Base-by-base conservation (phyloP, 2,113 vertebrate species). In the Zosterops lateralis region DNA sequence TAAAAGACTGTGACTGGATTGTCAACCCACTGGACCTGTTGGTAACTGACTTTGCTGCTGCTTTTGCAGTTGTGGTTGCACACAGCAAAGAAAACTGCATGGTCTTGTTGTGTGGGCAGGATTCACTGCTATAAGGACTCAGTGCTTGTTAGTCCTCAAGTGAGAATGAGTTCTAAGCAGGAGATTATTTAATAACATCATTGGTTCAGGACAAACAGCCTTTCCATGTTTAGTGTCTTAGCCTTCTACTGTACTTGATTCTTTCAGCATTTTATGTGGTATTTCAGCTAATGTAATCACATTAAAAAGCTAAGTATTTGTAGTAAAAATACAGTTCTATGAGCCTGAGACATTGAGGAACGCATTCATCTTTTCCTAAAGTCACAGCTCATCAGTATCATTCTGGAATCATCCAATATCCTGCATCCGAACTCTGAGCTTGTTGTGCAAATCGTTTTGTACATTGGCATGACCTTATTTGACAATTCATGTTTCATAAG, bases 371-470 rank as follows among this genome's bases (percentile, higher is more conserved):
- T 60, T 60, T 84, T 81, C 26, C 28, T 86, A 1, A 87, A 72
- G 50, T 84, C 4, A 1, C 22, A 36, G 26, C 10, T 28, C 0
- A 0, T 68, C 14, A 18, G 3, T 78, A 34, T 60, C 13, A 5
- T 71, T 81, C 65, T 78, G 61, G n/a, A 34, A 57, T 79, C 50
- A 80, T 38, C 7, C 15, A 45, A 6, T 83, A 65, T 76, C 44
- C 40, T 61, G 15, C 1, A 1, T n/a, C 17, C 66, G 67, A 90
- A 34, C 34, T 82, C 54, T 28, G 14, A 53, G 22, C 19, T 70
- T 87, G 50, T 60, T 3, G 0, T 17, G 16, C 18, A 67, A 62
- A 32, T 61, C 80, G 24, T 66, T 75, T 81, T 61, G 57, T 87
- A 6, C 73, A 26, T 53, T 85, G 58, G 31, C 32, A 17, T 47